phyloP scores from a whole-genome alignment of 2,888 invertebrate genomes.

The Trachelus troglodyta region DNA sequence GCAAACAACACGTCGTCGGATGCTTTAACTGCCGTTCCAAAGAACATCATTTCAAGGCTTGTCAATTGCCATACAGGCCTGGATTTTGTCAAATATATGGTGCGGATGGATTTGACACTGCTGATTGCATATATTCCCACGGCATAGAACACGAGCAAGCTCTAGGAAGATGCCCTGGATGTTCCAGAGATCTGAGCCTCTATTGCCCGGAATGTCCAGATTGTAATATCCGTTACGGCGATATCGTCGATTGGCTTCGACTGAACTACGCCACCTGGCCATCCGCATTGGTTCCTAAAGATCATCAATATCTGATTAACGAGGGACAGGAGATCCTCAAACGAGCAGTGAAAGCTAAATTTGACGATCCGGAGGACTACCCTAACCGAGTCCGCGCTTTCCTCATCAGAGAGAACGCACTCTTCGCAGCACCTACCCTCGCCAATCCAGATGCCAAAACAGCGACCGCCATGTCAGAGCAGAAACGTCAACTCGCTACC shows the following conservation, averaged over 20 bases:
- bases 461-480: no score
- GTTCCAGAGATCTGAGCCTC: conserved; percentile 8
- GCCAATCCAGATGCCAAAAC: no score
- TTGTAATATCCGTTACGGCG: background rate
- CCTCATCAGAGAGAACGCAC: no score
- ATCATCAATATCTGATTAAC: no score
- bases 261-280: conserved; percentile 19
- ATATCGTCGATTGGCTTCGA: conserved; percentile 12
- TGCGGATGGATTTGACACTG: conserved; percentile 22
- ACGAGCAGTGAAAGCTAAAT: no score
- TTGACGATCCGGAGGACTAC: no score
- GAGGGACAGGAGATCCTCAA: no score
- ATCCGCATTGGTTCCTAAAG: no score
- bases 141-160: conserved; percentile 19
- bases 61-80: conserved; percentile 16
- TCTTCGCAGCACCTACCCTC: no score
- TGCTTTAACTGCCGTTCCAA: conserved; percentile 17
- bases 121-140: conserved; percentile 22
- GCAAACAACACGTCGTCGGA: conserved; percentile 11
- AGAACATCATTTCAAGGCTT: conserved; percentile 13
- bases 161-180: conserved; percentile 15
- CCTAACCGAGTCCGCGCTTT: no score
- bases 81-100: conserved; percentile 18
- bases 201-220: background rate
- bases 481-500: no score